Evolutionary conservation across 2,888 invertebrate species (phyloP), one percentile per base, ranked within the genome.

Genomic region (Campoplex nolae): DNA sequence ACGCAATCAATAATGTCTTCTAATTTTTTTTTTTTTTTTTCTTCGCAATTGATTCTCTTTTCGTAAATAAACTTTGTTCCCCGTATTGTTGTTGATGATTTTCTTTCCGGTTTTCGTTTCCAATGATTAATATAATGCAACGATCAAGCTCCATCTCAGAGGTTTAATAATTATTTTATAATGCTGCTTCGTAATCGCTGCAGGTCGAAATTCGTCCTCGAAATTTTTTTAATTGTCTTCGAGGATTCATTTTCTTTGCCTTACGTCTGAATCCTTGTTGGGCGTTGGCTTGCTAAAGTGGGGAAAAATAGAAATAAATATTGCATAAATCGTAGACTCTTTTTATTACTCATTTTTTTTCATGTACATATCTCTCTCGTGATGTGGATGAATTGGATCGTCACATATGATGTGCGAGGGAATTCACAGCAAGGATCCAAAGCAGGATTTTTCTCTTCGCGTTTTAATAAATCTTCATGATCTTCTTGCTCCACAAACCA

Each of bases 251-350:
- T 94, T 94, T 90, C 94, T 93, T 86, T 94, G 94, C 84, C 94
- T 93, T 81, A 94, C 93, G 76, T 94, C 94, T 70, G 94, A 94
- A 79, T 94, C 94, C 92, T 94, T 94, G 91, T 94, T 94, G 85
- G 94, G 92, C 75, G 93, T 92, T 76, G 94, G 94, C 88, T 94
- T 94, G 58, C 94, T 94, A 89, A n/a, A 86, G 89, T 77, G 54
- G 78, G 78, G 56, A 11, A 11, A 48, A 56, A 73, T 42, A 54
- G 13, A 48, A 56, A 58, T 48, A 58, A 71, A 79, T 13, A 45
- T 71, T 58, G 16, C 45, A 75, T 68, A 9, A 78, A 35, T 48
- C 13, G 45, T 35, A 23, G 23, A 16, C 8, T 42, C 28, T 62
- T 75, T 18, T 42, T 3, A 1, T 11, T 18, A 4, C 23, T 70